These are phyloP conservation scores for Scatophagus argus DNA, from an alignment of 2,113 vertebrate genomes.

Conservation along the genomic window DNA sequence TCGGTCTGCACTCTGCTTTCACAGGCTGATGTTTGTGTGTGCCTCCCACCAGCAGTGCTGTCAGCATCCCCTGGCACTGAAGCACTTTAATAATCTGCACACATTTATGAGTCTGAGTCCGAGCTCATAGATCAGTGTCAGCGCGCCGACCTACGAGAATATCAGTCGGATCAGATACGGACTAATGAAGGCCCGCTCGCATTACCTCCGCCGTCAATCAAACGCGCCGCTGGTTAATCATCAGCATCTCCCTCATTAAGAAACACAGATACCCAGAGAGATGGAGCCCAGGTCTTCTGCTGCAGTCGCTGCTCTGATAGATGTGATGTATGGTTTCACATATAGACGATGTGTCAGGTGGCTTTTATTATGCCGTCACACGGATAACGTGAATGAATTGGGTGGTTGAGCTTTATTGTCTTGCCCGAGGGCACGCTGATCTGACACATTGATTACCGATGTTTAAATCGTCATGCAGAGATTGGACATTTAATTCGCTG, in stretches of 20 bases:
- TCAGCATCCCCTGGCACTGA: background rate
- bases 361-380: too few relatives aligned
- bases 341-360: background rate
- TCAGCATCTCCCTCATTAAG: conserved; percentile 47
- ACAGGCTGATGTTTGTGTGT: background rate
- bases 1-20: background rate
- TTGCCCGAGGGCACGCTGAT: background rate
- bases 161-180: conserved; percentile 50
- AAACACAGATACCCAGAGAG: conserved; percentile 52
- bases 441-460: conserved; percentile 3
- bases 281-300: conserved; percentile 28
- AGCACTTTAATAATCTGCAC: conserved; percentile 57
- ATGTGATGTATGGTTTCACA: background rate
- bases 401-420: background rate
- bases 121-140: conserved; percentile 66
- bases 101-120: conserved; percentile 54
- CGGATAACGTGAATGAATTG: too few relatives aligned
- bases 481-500: background rate
- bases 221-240: conserved; percentile 51
- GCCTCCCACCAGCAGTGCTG: conserved; percentile 10
- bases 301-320: background rate
- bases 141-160: conserved; percentile 34
- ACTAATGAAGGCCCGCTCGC: conserved; percentile 68
- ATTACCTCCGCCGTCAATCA: conserved; percentile 68
- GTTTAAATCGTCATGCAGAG: background rate